Evolutionary conservation across 2,888 invertebrate species (phyloP), one percentile per base, ranked within the genome.

Genomic region (Drosophila kuntzei): DNA sequence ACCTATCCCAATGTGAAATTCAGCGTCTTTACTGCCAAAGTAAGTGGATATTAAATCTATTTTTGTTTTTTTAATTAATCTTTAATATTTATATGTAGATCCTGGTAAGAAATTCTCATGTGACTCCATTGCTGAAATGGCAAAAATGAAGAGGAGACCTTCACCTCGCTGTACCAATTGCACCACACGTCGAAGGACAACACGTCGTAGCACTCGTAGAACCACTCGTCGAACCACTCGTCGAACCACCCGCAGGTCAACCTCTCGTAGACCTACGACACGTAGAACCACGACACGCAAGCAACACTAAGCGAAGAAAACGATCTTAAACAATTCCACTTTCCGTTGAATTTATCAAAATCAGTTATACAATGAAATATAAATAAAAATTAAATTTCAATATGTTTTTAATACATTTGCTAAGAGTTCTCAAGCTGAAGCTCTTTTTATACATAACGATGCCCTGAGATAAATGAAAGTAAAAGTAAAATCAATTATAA

Each of bases 381-480:
- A 12, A 20, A 20, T 37, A 37, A 37, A 41, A 11, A 41, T 20
- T 41, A 12, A 20, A 62, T 64, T 76, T 76, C 65, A 83, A 83
- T 80, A 46, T 62, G 61, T 39, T 66, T 76, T 75, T 71, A 71
- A 80, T 78, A 16, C 14, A 16, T 9, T 37, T 34, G 6, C 2
- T 2, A 34, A 2, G 34, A 5, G n/a, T 34, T 7, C 6, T n/a
- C n/a, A 12, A n/a, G 5, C 34, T 34, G 34, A 6, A 36, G 8
- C 2, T 8, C 2, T 36, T 36, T 2, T 25, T 25, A 25, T 22
- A 25, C n/a, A n/a, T n/a, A n/a, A n/a, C n/a, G n/a, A n/a, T n/a
- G n/a, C n/a, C n/a, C n/a, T n/a, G n/a, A n/a, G n/a, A n/a, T n/a
- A n/a, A n/a, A n/a, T n/a, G n/a, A n/a, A n/a, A n/a, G n/a, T n/a